These are phyloP conservation scores for Tetranychus truncatus DNA, from an alignment of 2,888 invertebrate species.

Conservation along the genomic window DNA sequence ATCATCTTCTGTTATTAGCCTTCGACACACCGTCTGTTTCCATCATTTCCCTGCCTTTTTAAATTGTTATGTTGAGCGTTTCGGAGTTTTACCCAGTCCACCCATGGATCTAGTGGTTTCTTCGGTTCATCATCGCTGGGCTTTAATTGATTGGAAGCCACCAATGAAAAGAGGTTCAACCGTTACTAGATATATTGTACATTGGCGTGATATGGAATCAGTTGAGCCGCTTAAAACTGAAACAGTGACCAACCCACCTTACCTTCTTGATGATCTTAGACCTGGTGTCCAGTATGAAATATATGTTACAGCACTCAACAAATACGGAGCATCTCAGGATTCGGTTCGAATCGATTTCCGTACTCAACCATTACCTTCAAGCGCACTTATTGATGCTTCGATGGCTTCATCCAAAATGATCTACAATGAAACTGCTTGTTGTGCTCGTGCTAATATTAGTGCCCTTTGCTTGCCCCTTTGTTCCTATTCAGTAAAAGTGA, in stretches of 20 bases:
- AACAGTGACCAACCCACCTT: conserved; percentile 39
- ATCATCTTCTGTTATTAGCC: conserved; percentile 49
- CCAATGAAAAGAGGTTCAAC: conserved; percentile 35
- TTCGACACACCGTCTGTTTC: conserved; percentile 62
- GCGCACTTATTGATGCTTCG: conserved; percentile 42
- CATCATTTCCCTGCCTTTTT: conserved; percentile 61
- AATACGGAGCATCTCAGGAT: conserved; percentile 55
- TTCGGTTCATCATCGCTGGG: conserved; percentile 54
- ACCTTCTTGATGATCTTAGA: conserved; percentile 52
- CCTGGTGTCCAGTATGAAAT: conserved; percentile 41
- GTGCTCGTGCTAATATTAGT: conserved; percentile 49
- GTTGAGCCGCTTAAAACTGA: conserved; percentile 20
- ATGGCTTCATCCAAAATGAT: conserved; percentile 27
- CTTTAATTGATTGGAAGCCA: conserved; percentile 56
- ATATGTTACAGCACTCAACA: conserved; percentile 57
- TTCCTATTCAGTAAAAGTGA: conserved; percentile 61
- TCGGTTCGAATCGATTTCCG: conserved; percentile 56
- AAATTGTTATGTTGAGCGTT: conserved; percentile 63
- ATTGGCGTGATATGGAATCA: conserved; percentile 23
- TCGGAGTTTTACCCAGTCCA: conserved; percentile 57
- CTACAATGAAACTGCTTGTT: conserved; percentile 64
- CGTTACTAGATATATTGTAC: conserved; percentile 23
- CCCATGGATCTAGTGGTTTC: conserved; percentile 48
- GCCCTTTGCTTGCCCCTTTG: conserved; percentile 46
- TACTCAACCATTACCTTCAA: conserved; percentile 36